A percentile compares a stretch with the other conserved stretches of the same genome.
Conservation (phyloP, 2,113 vertebrate genomes). For the Mesembrinibis cayennensis region DNA sequence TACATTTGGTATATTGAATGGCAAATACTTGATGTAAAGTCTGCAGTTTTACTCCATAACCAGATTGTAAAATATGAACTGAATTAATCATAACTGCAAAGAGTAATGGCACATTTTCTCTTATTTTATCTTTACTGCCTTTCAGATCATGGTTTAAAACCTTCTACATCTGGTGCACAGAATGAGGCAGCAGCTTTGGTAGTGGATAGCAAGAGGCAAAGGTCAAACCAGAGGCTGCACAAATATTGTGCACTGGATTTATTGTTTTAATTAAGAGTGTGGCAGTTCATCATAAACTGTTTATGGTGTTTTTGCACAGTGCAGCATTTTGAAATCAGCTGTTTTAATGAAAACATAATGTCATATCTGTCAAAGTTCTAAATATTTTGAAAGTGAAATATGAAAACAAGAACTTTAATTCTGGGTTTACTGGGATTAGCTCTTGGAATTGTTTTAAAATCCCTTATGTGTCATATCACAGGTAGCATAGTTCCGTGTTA, state of each 20-base stretch:
- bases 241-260: constrained; percentile 88
- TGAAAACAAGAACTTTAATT: constrained; percentile 85
- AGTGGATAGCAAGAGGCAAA: constrained; percentile 85
- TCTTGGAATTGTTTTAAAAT: constrained; percentile 79
- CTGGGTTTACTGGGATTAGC: constrained; percentile 82
- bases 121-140: constrained; percentile 88
- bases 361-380: constrained; percentile 89
- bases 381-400: constrained; percentile 89
- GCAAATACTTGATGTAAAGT: constrained; percentile 84
- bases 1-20: constrained; percentile 78
- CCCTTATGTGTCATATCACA: constrained; percentile 76
- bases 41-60: constrained; percentile 85
- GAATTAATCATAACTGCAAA: constrained; percentile 88
- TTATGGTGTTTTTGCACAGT: constrained; percentile 88
- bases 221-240: constrained; percentile 84
- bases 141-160: constrained; percentile 83
- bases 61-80: constrained; percentile 90
- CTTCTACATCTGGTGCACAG: constrained; percentile 77
- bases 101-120: constrained; percentile 84
- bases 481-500: constrained; percentile 51
- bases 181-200: constrained; percentile 77
- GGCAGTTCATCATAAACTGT: constrained; percentile 93
- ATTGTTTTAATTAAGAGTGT: constrained; percentile 93
- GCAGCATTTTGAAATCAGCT: constrained; percentile 86
- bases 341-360: constrained; percentile 88